A percentile compares a stretch with the other conserved stretches of the same genome.
These are phyloP conservation scores for Malacoctenus gilli DNA, from an alignment of 2,797 vertebrate species.

Conservation along the genomic window DNA sequence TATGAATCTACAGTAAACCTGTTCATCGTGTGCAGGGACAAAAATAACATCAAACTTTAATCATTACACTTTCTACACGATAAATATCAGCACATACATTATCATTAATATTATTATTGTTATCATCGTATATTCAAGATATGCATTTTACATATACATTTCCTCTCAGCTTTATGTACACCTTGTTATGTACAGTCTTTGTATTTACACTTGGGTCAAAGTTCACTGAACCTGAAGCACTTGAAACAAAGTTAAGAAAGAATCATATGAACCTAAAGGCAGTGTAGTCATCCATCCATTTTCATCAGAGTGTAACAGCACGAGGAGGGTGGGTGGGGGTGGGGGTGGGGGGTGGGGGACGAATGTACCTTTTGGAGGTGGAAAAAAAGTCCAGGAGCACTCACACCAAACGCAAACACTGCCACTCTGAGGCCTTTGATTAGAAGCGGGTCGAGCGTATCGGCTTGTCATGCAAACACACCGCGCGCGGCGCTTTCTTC, in stretches of 20 bases:
- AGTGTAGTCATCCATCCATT: constrained; percentile 68
- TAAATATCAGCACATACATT: constrained; percentile 85
- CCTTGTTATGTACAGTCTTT: constrained; percentile 80
- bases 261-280: constrained; percentile 73
- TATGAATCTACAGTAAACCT: constrained; percentile 70
- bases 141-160: constrained; percentile 81
- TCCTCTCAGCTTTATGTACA: constrained; percentile 83
- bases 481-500: constrained; percentile 47
- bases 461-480: constrained; percentile 68
- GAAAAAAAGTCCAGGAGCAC: constrained; percentile 37
- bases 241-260: constrained; percentile 72
- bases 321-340: constrained; percentile 2
- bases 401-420: constrained; percentile 57
- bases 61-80: constrained; percentile 81
- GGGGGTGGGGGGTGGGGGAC: too few relatives aligned
- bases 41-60: constrained; percentile 80
- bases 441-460: constrained; percentile 43
- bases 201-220: constrained; percentile 81
- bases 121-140: constrained; percentile 78
- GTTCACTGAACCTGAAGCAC: constrained; percentile 80
- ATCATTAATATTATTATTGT: constrained; percentile 64
- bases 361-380: constrained; percentile 34
- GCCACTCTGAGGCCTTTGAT: constrained; percentile 55
- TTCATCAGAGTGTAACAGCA: constrained; percentile 51
- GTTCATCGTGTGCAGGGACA: constrained; percentile 76